Percentiles rank a stretch among this genome's conserved stretches.
Conservation (phyloP, 2,888 invertebrate genomes). For the Noctua fimbriata region DNA sequence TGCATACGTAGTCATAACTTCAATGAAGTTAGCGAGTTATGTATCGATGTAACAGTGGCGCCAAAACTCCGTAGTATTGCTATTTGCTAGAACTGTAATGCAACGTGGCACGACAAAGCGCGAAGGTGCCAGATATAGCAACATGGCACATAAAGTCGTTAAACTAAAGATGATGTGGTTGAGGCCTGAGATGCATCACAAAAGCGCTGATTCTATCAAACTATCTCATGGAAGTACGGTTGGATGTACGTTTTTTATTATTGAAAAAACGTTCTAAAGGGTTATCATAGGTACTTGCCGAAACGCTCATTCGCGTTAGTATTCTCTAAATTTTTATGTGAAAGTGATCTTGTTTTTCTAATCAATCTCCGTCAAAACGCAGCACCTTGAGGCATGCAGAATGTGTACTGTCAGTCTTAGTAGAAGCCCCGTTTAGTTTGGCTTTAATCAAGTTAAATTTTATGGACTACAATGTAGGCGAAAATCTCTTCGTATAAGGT, state of each 20-base stretch:
- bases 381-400: not conserved
- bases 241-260: not conserved
- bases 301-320: not conserved
- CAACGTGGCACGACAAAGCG: not conserved
- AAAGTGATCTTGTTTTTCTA: not conserved
- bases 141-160: not conserved
- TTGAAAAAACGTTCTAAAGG: not conserved
- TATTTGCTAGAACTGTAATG: not conserved
- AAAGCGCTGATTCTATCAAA: not conserved
- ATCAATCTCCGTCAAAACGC: not conserved
- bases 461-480: not conserved
- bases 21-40: not conserved
- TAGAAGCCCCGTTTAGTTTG: not conserved
- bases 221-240: not conserved
- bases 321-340: not conserved
- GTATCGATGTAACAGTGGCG: not conserved
- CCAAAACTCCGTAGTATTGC: slow-evolving; percentile 4
- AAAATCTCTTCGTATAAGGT: not conserved
- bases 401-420: not conserved
- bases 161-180: not conserved
- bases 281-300: not conserved
- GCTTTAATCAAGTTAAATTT: not conserved
- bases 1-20: not conserved
- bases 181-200: not conserved
- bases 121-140: not conserved